Base-by-base conservation (phyloP, 1,140 invertebrate genomes). In the Drosophila bocki region DNA sequence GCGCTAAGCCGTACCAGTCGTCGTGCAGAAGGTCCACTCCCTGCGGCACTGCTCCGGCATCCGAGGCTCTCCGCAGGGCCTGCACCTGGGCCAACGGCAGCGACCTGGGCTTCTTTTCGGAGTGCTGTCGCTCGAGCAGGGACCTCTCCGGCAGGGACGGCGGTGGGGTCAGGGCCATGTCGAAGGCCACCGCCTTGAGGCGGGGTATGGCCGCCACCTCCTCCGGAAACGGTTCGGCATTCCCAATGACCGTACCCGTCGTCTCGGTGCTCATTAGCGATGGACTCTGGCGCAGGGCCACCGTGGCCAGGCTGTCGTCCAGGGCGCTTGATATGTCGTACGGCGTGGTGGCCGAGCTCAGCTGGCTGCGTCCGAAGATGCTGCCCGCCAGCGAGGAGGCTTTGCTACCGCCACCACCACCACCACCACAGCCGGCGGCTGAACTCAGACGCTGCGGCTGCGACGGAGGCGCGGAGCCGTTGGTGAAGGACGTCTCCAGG, bases 401-500 rank as follows among this genome's bases (percentile, higher is more conserved):
- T 60, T 93, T 93, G 70, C 93, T 92, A 48, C 82, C 80, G 1
- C 62, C 63, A 2, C 50, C 50, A 0, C 32, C 51, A 22, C 62
- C 63, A 2, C 29, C 29, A 0, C 19, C 51, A n/a, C 51, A 53
- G 32, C 33, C 33, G 33, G 60, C 80, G 69, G 8, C 57, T 58
- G 9, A 50, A 37, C 32, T 33, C 41, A 29, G 19, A n/a, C 26
- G 62, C 22, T 39, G 33, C 7, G n/a, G 42, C n/a, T 37, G 56
- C 15, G 45, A 62, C 15, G 37, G 26, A 0, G 56, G 29, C 42
- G 57, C 78, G n/a, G 84, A 70, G 53, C 69, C 69, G 54, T 95
- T 96, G 4, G 96, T 96, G 92, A 97, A 97, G 78, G 96, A 96
- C 2, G 96, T 97, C 91, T 97, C 96, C 57, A 97, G 92, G 76